These are phyloP conservation scores for Eidolon helvum DNA, from an alignment of 2,113 vertebrate genomes.

Conservation along the genomic window DNA sequence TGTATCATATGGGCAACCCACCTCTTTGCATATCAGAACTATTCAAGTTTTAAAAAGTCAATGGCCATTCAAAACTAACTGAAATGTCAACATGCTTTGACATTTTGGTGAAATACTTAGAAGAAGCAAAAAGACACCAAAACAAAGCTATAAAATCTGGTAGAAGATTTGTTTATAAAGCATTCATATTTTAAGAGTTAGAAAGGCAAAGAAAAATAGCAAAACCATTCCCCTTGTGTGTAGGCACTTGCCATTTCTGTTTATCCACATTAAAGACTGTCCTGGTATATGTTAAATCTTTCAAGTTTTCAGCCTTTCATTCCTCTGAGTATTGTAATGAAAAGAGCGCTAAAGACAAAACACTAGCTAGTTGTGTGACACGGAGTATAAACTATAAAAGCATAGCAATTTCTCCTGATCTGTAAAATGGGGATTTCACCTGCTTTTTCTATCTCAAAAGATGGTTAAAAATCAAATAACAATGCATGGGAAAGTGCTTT, in stretches of 20 bases:
- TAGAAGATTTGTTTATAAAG: slow-evolving; percentile 56
- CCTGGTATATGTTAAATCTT: neutral
- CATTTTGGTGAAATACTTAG: slow-evolving; percentile 70
- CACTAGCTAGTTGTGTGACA: neutral
- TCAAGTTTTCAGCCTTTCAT: neutral
- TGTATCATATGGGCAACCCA: neutral
- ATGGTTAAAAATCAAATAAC: neutral
- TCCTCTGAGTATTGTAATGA: slow-evolving; percentile 7
- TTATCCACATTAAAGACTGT: slow-evolving; percentile 8
- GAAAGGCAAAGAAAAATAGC: slow-evolving; percentile 45
- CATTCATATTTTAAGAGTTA: slow-evolving; percentile 26
- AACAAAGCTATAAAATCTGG: slow-evolving; percentile 71
- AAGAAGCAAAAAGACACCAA: slow-evolving; percentile 43
- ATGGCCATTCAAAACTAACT: slow-evolving; percentile 28
- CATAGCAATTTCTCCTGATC: neutral
- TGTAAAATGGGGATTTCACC: neutral
- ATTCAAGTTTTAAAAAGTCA: neutral
- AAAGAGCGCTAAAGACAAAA: neutral
- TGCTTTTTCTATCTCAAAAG: neutral
- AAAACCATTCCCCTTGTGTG: slow-evolving; percentile 36
- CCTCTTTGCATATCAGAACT: neutral
- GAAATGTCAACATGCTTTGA: slow-evolving; percentile 71
- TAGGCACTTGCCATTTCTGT: slow-evolving; percentile 4
- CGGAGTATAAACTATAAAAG: neutral
- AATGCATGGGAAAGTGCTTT: neutral